A percentile compares a stretch with the other conserved stretches of the same genome.
phyloP scores from a whole-genome alignment of 2,888 invertebrate species.

The Nymphalis polychloros region DNA sequence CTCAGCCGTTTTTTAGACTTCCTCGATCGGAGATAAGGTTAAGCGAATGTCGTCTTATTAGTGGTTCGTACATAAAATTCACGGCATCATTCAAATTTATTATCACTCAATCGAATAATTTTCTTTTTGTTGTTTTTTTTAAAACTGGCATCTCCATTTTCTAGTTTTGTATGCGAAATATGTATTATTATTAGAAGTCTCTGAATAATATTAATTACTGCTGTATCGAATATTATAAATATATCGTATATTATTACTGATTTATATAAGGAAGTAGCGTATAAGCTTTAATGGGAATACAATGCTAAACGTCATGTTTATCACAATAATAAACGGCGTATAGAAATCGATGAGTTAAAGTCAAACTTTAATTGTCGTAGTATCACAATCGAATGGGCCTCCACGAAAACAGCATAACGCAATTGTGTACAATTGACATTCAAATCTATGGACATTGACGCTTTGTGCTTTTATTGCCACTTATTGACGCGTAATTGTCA shows the following conservation, averaged over 20 bases:
- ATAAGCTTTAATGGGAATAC: conserved; percentile 64
- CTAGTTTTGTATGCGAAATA: too few species aligned
- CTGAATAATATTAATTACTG: too few species aligned
- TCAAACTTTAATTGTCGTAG: conserved; percentile 75
- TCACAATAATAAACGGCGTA: conserved; percentile 71
- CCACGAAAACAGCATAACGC: conserved; percentile 79
- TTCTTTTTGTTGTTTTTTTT: too few species aligned
- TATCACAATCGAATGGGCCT: conserved; percentile 76
- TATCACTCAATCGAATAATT: conserved; percentile 44
- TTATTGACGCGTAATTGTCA: conserved; percentile 82
- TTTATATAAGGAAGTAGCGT: conserved; percentile 55
- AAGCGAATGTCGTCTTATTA: conserved; percentile 77
- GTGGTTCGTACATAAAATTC: conserved; percentile 71
- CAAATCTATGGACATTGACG: conserved; percentile 79
- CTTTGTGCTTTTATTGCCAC: conserved; percentile 80
- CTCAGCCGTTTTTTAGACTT: conserved; percentile 75
- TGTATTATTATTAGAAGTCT: too few species aligned
- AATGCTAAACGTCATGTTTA: conserved; percentile 70
- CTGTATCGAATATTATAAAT: too few species aligned
- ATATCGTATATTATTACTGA: too few species aligned
- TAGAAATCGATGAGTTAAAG: conserved; percentile 71
- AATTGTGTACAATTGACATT: conserved; percentile 81
- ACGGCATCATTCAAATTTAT: conserved; percentile 66
- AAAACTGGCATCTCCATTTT: too few species aligned
- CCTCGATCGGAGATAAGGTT: conserved; percentile 80